Base-by-base conservation (phyloP, 1,140 invertebrate genomes). In the Papilio glaucus region DNA sequence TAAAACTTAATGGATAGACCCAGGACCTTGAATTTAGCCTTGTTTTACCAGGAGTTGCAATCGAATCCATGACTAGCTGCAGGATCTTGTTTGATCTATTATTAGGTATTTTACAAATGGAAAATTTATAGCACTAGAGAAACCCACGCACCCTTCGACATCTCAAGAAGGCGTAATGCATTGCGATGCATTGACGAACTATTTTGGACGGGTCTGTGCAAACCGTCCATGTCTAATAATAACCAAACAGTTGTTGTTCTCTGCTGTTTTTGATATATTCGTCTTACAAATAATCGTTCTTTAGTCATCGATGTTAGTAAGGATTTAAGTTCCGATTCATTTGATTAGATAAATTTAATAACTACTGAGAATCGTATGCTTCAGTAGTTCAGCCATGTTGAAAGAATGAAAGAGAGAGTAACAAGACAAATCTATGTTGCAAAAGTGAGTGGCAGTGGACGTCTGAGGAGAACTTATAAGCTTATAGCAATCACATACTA, bases 171-270 rank as follows among this genome's bases (percentile, higher is more conserved):
- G n/a, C 41, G 67, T 53, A 62, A 53, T 69, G 67, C 67, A 69
- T 53, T 38, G 45, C 45, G 26, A 53, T 69, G 67, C 45, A 53
- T 69, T 45, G 65, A 49, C n/a, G 67, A 69, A 53, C 26, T 53
- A 69, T 69, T 69, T 69, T 15, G 9, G 42, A 69, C 67, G 42
- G 41, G 13, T 37, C 39, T 68, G 39, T 45, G 42, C 45, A 49
- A 53, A 49, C 67, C 24, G 42, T 45, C 13, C 42, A 37, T 37
- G 15, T 68, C 67, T 69, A 69, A 33, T 69, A 53, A 53, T 69
- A 69, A 18, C 8, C 38, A 33, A 45, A 3, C 65, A 53, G 26
- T 69, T 69, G 29, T 37, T 42, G 53, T 69, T 42, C 65, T 45
- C 12, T 12, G 39, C 65, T 69, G 53, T 69, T 69, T 69, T 53